Conservation (phyloP, 2,888 invertebrate species). For the Dorcus hopei region DNA sequence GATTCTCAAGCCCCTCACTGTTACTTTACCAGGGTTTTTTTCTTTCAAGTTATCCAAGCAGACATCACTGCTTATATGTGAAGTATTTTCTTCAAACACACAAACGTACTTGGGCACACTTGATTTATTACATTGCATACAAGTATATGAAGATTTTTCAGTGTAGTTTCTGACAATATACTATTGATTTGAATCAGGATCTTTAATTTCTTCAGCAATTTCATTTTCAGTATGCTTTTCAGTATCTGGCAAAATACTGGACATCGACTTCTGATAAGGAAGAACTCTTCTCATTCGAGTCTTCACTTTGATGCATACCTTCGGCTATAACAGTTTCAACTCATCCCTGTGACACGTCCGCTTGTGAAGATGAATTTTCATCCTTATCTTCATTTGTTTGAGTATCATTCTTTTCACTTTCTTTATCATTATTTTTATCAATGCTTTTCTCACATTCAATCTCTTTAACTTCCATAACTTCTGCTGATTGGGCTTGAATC, state of each 20-base stretch:
- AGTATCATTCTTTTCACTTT: background rate
- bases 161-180: constrained; percentile 27
- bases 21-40: constrained; percentile 46
- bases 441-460: background rate
- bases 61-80: constrained; percentile 55
- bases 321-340: background rate
- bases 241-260: constrained; percentile 2
- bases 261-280: background rate
- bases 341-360: background rate
- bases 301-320: background rate
- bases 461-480: background rate
- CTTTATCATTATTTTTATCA: background rate
- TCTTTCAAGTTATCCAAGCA: constrained; percentile 55
- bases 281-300: background rate
- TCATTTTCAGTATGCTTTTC: constrained; percentile 4
- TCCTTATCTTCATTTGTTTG: background rate
- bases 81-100: constrained; percentile 50
- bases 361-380: background rate
- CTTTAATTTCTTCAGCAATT: background rate
- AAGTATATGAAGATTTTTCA: constrained; percentile 5
- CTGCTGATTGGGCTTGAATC: no score
- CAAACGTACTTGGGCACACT: constrained; percentile 35
- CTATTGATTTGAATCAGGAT: constrained; percentile 37
- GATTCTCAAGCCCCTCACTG: constrained; percentile 42
- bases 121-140: constrained; percentile 27